Evolutionary conservation across 1,140 invertebrate genomes (phyloP), one percentile per base, ranked within the genome.

Genomic region (Spodoptera litura): DNA sequence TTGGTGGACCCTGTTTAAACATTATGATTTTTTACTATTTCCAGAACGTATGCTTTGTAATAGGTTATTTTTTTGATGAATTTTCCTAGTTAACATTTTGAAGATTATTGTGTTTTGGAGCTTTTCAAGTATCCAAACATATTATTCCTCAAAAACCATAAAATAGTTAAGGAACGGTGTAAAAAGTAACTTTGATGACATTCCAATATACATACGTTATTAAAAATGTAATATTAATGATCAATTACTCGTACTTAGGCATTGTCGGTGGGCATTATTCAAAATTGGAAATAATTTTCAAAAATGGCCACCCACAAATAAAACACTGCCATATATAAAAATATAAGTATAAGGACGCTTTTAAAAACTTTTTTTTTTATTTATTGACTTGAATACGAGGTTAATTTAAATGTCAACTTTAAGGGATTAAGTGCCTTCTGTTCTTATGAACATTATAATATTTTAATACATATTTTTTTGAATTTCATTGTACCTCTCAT

Each of bases 201-300:
- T 78, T 78, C 76, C 76, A 78, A 68, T 78, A 78, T 82, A 82
- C 80, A 84, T 72, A 83, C 27, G 35, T 58, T 77, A 53, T 52
- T 52, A 77, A 56, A 56, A 56, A 49, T 77, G 62, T 89, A 77
- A 75, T 82, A 78, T 84, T 91, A 92, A 87, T 78, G 88, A 90
- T 87, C 89, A 93, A 93, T 91, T 92, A 91, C 88, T 91, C 87
- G 91, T 93, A 93, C 89, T 91, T 92, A 92, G 84, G 79, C 70
- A 71, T 71, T 79, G 71, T 74, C n/a, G 78, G 78, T 66, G 77
- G 51, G 49, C 58, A 78, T 78, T 78, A 72, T 78, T 73, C 35
- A 15, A 78, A 44, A 44, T 44, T 44, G 5, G 1, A 8, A 38
- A 73, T 11, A 2, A 13, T 2, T 38, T 55, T 58, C 76, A 64